phyloP scores from a whole-genome alignment of 1,140 invertebrate species.

The Zaprionus inermis region DNA sequence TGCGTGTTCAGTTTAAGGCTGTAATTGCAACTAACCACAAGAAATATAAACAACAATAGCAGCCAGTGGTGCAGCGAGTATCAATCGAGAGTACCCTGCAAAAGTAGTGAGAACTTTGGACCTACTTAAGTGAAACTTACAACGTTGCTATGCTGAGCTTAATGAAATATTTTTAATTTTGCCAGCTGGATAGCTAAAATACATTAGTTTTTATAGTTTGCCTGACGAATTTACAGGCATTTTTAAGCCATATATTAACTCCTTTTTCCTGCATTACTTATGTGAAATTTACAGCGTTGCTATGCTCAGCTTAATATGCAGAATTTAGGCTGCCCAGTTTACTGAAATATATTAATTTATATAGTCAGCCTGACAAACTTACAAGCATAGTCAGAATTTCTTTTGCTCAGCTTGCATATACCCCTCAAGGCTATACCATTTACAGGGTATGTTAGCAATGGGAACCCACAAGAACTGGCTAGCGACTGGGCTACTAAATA shows the following conservation, averaged over 20 bases:
- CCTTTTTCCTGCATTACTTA: background rate
- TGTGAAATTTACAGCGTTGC: background rate
- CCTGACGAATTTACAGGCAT: background rate
- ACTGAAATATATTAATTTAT: background rate
- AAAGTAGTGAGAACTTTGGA: background rate
- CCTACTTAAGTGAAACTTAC: background rate
- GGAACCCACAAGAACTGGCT: background rate
- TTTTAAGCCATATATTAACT: background rate
- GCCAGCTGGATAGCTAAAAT: background rate
- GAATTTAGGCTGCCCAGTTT: no score
- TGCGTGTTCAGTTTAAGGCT: conserved; percentile 5
- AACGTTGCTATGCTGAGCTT: background rate
- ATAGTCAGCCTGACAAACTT: background rate
- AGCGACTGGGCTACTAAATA: conserved; percentile 57
- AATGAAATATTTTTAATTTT: no score
- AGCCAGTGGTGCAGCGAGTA: background rate
- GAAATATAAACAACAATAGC: conserved; percentile 27
- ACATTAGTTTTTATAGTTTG: background rate
- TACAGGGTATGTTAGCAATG: background rate
- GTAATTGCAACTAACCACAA: conserved; percentile 20
- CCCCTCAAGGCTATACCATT: accelerated
- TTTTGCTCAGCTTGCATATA: background rate
- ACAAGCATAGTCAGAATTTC: background rate
- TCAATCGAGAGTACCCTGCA: background rate
- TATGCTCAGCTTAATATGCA: no score